These are phyloP conservation scores for Eristalinus aeneus DNA, from an alignment of 2,888 invertebrate genomes.

Conservation along the genomic window DNA sequence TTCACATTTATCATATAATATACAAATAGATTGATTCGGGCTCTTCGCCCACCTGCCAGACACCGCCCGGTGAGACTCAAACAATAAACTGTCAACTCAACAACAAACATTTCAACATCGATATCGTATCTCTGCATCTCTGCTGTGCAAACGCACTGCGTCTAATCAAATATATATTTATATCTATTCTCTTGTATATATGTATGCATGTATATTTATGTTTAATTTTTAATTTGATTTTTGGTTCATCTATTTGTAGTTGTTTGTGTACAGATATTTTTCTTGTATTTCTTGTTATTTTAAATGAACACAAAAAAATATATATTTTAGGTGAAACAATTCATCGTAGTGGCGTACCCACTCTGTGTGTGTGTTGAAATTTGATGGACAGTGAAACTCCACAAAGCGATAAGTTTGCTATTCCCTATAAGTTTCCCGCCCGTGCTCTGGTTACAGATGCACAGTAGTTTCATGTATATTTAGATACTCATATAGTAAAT, in stretches of 20 bases:
- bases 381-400: not conserved
- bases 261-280: not conserved
- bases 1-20: constrained; percentile 67
- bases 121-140: not conserved
- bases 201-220: constrained; percentile 45
- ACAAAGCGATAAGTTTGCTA: constrained; percentile 31
- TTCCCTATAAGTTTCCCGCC: constrained; percentile 5
- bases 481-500: constrained; percentile 12
- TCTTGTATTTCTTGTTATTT: not conserved
- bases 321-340: too few species aligned
- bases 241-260: not conserved
- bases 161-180: constrained; percentile 2
- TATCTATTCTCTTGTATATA: constrained; percentile 32
- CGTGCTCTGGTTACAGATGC: not conserved
- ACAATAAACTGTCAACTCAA: constrained; percentile 57
- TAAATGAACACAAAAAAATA: not conserved
- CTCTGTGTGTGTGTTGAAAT: not conserved
- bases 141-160: not conserved
- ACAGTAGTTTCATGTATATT: constrained; percentile 19
- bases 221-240: constrained; percentile 15
- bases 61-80: constrained; percentile 9
- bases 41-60: constrained; percentile 9
- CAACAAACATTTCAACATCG: constrained; percentile 30
- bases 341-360: not conserved
- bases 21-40: constrained; percentile 65